These are phyloP conservation scores for Drosophila borealis DNA, from an alignment of 2,888 invertebrate species.

Conservation along the genomic window DNA sequence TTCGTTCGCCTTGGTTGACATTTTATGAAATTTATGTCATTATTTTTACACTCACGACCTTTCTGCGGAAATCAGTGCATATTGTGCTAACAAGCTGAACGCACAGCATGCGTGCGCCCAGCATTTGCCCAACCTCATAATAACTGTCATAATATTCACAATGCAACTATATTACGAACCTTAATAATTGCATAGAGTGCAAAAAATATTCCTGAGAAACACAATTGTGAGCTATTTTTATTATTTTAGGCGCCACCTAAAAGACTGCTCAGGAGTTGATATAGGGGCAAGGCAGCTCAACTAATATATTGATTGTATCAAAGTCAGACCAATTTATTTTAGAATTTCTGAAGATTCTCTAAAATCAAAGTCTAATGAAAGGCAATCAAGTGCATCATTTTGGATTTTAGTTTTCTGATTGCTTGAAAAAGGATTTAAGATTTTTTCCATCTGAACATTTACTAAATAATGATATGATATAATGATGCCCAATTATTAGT, in stretches of 20 bases:
- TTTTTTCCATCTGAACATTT: too few relatives aligned
- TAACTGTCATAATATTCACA: slow-evolving; percentile 66
- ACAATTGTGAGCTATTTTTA: neutral
- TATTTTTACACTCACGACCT: slow-evolving; percentile 39
- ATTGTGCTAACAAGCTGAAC: slow-evolving; percentile 20
- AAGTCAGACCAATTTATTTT: too few relatives aligned
- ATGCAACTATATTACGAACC: slow-evolving; percentile 44
- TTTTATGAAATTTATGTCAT: slow-evolving; percentile 74
- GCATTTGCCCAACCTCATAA: slow-evolving; percentile 16
- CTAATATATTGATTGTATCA: too few relatives aligned
- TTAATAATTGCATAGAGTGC: slow-evolving; percentile 1
- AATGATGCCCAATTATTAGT: too few relatives aligned
- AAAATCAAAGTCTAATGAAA: too few relatives aligned
- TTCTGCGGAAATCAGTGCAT: slow-evolving; percentile 55
- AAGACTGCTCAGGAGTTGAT: neutral
- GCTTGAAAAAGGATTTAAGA: too few relatives aligned
- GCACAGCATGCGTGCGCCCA: slow-evolving; percentile 9
- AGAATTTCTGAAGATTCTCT: too few relatives aligned
- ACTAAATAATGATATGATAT: too few relatives aligned
- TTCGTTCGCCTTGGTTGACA: slow-evolving; percentile 42
- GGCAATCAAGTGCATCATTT: too few relatives aligned
- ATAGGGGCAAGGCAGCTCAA: too few relatives aligned
- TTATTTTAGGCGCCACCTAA: slow-evolving; percentile 13
- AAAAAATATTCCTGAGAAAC: neutral
- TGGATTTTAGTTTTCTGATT: too few relatives aligned